phyloP scores from a whole-genome alignment of 1,140 invertebrate species.

The Muscidifurax raptorellus region DNA sequence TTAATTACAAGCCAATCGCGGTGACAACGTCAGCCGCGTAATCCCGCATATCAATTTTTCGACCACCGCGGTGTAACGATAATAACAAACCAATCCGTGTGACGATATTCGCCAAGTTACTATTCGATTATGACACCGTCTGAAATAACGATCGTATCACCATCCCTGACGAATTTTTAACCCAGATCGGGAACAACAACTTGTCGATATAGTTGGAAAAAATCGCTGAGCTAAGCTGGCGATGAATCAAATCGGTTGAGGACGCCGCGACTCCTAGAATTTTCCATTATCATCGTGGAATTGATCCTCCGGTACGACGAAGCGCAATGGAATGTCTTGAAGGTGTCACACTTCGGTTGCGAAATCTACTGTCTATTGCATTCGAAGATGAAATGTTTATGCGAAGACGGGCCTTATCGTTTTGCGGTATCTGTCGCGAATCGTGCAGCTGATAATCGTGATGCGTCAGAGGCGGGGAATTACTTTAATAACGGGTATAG shows the following conservation, averaged over 20 bases:
- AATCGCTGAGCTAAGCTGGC: too few species aligned
- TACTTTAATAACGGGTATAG: background rate
- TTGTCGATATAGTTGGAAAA: too few species aligned
- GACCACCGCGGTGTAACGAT: background rate
- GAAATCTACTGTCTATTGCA: conserved; percentile 24
- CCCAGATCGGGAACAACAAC: background rate
- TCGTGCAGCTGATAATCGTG: background rate
- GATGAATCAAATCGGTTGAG: too few species aligned
- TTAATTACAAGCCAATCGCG: background rate
- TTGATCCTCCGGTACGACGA: background rate
- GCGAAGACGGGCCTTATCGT: background rate
- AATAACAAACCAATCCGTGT: background rate
- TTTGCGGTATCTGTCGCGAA: background rate
- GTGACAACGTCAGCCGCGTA: background rate
- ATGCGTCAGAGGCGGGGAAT: conserved; percentile 24
- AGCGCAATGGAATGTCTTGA: background rate
- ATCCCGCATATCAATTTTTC: background rate
- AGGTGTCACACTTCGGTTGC: background rate
- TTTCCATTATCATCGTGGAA: background rate
- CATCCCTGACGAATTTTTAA: background rate
- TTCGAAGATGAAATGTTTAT: conserved; percentile 16
- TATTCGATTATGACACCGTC: background rate
- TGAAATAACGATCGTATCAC: background rate
- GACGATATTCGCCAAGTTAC: background rate
- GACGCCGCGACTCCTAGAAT: background rate